Evolutionary conservation across 2,888 invertebrate species (phyloP).

Genomic region (Drosophila setosimentum): DNA sequence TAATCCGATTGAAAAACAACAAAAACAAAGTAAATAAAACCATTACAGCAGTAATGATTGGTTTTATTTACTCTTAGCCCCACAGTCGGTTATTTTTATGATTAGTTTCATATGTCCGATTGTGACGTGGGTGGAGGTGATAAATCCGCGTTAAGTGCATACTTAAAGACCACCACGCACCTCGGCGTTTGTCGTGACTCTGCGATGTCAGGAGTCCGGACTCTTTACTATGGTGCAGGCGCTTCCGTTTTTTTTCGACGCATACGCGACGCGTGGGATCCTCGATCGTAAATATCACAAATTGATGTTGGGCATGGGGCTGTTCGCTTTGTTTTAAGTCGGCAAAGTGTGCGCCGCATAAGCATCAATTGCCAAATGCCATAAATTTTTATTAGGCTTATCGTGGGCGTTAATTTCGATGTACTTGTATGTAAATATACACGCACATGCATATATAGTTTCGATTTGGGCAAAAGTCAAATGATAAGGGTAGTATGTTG

Average conservation of each 20-base stretch:
- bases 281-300: slow-evolving; percentile 74
- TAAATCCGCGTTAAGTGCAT: slow-evolving; percentile 82
- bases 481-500: slow-evolving; percentile 16
- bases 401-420: slow-evolving; percentile 36
- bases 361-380: slow-evolving; percentile 64
- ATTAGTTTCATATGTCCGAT: slow-evolving; percentile 11
- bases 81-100: slow-evolving; percentile 47
- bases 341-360: slow-evolving; percentile 21
- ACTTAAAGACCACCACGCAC: slow-evolving; percentile 66
- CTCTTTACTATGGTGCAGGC: slow-evolving; percentile 12
- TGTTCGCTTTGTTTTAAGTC: slow-evolving; percentile 48
- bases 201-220: background rate
- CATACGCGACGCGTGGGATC: slow-evolving; percentile 75
- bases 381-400: slow-evolving; percentile 78
- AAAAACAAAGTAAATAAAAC: background rate
- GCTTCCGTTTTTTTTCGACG: slow-evolving; percentile 68
- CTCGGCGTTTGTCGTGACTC: slow-evolving; percentile 12
- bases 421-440: slow-evolving; percentile 4
- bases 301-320: slow-evolving; percentile 53
- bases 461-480: background rate
- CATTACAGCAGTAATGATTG: background rate
- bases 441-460: slow-evolving; percentile 1
- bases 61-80: background rate
- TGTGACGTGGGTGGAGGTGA: slow-evolving; percentile 74
- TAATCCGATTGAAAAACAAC: background rate